Conservation (phyloP, 2,888 invertebrate genomes). For the Nipponacmea schrenckii region DNA sequence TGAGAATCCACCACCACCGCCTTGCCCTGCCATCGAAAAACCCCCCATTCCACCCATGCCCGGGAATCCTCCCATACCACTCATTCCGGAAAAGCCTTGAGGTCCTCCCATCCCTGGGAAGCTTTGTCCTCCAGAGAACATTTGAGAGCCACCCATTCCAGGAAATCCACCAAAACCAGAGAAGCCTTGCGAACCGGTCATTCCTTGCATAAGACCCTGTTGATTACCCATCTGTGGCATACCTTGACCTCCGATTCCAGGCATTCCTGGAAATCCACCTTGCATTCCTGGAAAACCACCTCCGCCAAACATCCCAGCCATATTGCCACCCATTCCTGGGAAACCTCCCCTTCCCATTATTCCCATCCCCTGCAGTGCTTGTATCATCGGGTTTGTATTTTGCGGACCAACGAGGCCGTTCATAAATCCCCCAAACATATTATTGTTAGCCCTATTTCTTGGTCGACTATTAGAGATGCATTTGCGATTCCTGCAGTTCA, state of each 20-base stretch:
- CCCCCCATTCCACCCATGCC: too few relatives aligned
- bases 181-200: neutral
- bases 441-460: neutral
- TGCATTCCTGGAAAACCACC: neutral
- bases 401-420: too few relatives aligned
- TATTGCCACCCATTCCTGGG: neutral
- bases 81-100: too few relatives aligned
- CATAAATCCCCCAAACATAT: neutral
- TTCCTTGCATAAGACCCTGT: neutral
- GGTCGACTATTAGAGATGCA: constrained; percentile 36
- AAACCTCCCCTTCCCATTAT: neutral
- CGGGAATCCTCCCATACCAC: too few relatives aligned
- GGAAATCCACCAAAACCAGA: neutral
- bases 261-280: neutral
- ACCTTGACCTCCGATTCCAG: neutral
- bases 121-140: too few relatives aligned
- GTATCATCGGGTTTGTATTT: too few relatives aligned
- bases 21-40: too few relatives aligned
- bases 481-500: constrained; percentile 40
- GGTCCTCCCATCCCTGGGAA: too few relatives aligned
- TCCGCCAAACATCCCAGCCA: neutral
- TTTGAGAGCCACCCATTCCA: neutral
- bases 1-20: too few relatives aligned
- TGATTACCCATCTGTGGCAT: neutral
- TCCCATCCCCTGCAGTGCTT: neutral